Evolutionary conservation across 2,888 invertebrate species (phyloP).

Genomic region (Spodoptera littoralis): DNA sequence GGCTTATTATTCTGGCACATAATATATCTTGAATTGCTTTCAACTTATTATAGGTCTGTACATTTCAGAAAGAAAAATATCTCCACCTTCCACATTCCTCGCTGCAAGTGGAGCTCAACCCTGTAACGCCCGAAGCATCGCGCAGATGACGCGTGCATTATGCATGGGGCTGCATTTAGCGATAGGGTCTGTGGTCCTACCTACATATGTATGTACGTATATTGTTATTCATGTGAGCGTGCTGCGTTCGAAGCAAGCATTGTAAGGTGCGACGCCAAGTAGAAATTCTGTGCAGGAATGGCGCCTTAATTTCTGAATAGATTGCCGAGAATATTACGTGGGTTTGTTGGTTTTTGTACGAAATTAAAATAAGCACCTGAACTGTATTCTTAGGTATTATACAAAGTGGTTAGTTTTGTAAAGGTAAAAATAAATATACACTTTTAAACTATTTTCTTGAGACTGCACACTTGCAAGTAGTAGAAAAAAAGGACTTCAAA

Average conservation of each 20-base stretch:
- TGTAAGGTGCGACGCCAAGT: conserved; percentile 33
- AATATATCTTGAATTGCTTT: no score
- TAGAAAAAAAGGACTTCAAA: background rate
- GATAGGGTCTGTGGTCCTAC: conserved; percentile 65
- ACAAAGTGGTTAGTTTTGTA: no score
- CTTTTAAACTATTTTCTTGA: no score
- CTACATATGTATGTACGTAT: conserved; percentile 53
- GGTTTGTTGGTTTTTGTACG: conserved; percentile 1
- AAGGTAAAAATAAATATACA: no score
- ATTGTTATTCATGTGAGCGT: conserved; percentile 55
- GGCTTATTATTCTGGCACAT: no score
- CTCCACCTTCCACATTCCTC: conserved; percentile 15
- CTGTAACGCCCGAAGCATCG: conserved; percentile 67
- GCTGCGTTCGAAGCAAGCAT: conserved; percentile 46
- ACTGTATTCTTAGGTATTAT: no score
- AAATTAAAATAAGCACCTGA: background rate
- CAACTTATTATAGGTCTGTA: no score
- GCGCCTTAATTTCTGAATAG: conserved; percentile 3
- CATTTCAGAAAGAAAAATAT: no score
- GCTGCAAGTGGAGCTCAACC: conserved; percentile 52
- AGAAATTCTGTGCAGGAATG: conserved; percentile 27
- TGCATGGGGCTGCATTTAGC: conserved; percentile 82
- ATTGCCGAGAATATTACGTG: background rate
- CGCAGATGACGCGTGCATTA: conserved; percentile 83
- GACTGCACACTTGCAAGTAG: no score